A percentile compares a stretch with the other conserved stretches of the same genome.
These are phyloP conservation scores for Rhorus exstirpatorius DNA, from an alignment of 2,888 invertebrate genomes.

Conservation along the genomic window DNA sequence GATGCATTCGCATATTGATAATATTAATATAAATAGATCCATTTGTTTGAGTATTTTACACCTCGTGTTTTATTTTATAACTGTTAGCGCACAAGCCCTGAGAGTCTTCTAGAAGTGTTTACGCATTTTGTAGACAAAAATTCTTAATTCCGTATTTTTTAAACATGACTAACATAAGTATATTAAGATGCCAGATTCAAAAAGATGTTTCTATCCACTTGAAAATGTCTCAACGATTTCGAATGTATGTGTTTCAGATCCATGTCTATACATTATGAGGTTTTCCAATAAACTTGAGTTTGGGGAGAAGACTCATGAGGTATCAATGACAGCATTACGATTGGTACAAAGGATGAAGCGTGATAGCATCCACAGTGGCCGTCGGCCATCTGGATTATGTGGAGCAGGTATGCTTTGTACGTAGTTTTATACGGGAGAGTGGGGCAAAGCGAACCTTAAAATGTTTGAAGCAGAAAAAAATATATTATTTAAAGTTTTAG, in stretches of 20 bases:
- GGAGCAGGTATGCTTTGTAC: constrained; percentile 92
- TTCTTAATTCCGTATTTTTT: too few relatives aligned
- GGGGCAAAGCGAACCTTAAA: too few relatives aligned
- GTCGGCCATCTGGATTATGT: constrained; percentile 98
- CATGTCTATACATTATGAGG: constrained; percentile 97
- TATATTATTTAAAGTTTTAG: constrained; percentile 26
- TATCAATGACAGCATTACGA: constrained; percentile 97
- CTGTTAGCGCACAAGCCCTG: too few relatives aligned
- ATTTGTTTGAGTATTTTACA: too few relatives aligned
- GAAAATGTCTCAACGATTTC: neutral
- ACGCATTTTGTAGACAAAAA: too few relatives aligned
- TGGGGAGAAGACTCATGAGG: constrained; percentile 96
- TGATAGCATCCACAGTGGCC: constrained; percentile 98
- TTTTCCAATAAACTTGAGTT: constrained; percentile 98
- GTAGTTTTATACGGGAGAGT: too few relatives aligned
- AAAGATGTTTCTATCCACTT: neutral
- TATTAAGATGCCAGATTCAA: neutral
- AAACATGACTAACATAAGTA: neutral
- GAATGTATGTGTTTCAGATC: constrained; percentile 89
- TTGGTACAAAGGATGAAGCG: constrained; percentile 99
- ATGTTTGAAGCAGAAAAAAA: too few relatives aligned
- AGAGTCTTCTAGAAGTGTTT: too few relatives aligned
- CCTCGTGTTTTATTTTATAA: too few relatives aligned
- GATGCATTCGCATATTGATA: too few relatives aligned
- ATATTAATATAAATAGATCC: too few relatives aligned